Base-by-base conservation (phyloP, 1,140 invertebrate genomes). In the Cyrtorhinus lividipennis region DNA sequence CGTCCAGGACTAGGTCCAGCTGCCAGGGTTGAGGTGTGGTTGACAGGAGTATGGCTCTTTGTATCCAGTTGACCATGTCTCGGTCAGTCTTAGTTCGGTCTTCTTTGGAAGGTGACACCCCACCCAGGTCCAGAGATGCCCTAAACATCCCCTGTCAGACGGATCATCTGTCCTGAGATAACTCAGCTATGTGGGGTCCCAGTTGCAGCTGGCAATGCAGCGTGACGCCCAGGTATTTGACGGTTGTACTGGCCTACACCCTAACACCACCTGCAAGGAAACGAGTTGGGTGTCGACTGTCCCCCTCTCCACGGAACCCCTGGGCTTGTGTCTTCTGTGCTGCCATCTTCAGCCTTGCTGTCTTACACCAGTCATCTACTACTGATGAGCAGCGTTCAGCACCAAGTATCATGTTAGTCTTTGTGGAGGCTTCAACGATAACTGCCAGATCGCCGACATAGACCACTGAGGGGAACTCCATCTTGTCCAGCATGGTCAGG, bases 361-460 rank as follows among this genome's bases (percentile, higher is more conserved):
- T n/a, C n/a, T n/a, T n/a, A n/a, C n/a, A n/a, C 59, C 59, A 61
- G 1, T 23, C 18, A 2, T 1, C 3, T 1, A 61, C 26, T 8
- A 61, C 2, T 2, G 5, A 18, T 15, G 22, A 15, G 2, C 38
- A 24, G 24, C 15, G n/a, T 23, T 57, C 1, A 8, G 26, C 61
- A 22, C 53, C 53, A 24, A 1, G 10, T 62, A 48, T 45, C 13
- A 62, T 1, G 2, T 1, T 23, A 2, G 18, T 45, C 24, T 62
- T 46, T 15, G 38, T 57, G 38, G 45, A 18, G 5, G 27, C 61
- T 46, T 48, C 22, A 12, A 62, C 5, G 10, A 57, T 3, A n/a
- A 62, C 61, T 2, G 38, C 26, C 1, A 62, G 38, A 20, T 62
- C 61, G 24, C 53, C 61, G 1, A 46, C 60, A 22, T 61, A 61